Evolutionary conservation across 2,113 vertebrate genomes (phyloP).

Genomic region (Pygoscelis adeliae): DNA sequence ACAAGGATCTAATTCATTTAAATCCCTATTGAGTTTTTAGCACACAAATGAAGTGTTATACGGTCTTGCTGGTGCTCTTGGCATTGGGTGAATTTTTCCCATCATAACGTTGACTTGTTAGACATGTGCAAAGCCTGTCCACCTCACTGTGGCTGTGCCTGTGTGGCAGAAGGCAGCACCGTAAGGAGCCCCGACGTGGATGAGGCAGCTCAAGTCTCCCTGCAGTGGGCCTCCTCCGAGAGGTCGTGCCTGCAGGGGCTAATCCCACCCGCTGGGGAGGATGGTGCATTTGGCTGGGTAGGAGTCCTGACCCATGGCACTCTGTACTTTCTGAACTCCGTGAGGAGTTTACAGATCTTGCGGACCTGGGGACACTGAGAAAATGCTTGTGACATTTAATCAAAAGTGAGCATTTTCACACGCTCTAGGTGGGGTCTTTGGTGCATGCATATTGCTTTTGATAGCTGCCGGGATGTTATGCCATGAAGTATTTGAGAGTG

Average conservation of each 20-base stretch:
- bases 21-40: constrained; percentile 25
- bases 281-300: background rate
- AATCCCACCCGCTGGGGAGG: background rate
- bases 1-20: constrained; percentile 36
- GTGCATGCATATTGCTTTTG: background rate
- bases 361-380: background rate
- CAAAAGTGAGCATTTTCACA: background rate
- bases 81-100: constrained; percentile 18
- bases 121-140: background rate
- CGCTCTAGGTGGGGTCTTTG: fast-evolving
- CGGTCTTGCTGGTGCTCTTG: background rate
- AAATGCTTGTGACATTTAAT: background rate
- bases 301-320: background rate
- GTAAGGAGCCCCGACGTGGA: fast-evolving
- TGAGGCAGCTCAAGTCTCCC: background rate
- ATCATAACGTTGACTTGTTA: background rate
- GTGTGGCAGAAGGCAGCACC: background rate
- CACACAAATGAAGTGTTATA: constrained; percentile 16
- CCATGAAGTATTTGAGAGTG: background rate
- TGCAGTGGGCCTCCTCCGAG: background rate
- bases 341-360: background rate
- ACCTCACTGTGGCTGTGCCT: background rate
- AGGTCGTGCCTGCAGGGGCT: background rate
- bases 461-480: background rate
- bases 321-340: background rate